Evolutionary conservation across 2,113 vertebrate genomes (phyloP), one percentile per base, ranked within the genome.

Genomic region (Acanthochromis polyacanthus): DNA sequence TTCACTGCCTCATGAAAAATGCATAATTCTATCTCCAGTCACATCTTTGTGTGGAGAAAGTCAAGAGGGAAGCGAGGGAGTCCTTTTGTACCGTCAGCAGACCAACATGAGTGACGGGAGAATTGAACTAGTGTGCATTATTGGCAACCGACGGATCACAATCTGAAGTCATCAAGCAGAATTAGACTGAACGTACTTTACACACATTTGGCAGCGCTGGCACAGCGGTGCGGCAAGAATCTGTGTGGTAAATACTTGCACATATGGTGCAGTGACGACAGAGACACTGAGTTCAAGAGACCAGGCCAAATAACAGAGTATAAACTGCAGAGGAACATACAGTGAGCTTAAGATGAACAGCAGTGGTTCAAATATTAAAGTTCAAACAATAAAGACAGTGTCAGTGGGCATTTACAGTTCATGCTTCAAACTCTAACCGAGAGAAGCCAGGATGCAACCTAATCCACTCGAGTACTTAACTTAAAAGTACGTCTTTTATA

Each of bases 1-100:
- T 87, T 83, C 86, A 20, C 60, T 23, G 63, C 73, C 89, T 90
- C 88, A 92, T 91, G 91, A 91, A 92, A 90, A 88, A 91, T 92
- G 88, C 82, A 92, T 93, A 51, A 85, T 78, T 89, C 89, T 81
- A 91, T 89, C 90, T 92, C 78, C 74, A 84, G 83, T 81, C 63
- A 40, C 82, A 87, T 90, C 84, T 78, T 68, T 45, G 86, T 77
- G 89, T 66, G 48, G 73, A 69, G 85, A 76, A 68, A 90, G 88
- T 88, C 81, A 73, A 63, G 88, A 90, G 81, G 71, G 76, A 84
- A 74, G 75, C 65, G 48, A 82, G 69, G 64, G 63, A 90, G 89
- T 65, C 76, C 68, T 83, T 84, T 76, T 77, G 83, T 80, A 53
- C 71, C 57, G 61, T 88, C 83, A 82, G 84, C 84, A 80, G 56